Conservation (phyloP, 2,888 invertebrate species). For the Drosophila paucipuncta region DNA sequence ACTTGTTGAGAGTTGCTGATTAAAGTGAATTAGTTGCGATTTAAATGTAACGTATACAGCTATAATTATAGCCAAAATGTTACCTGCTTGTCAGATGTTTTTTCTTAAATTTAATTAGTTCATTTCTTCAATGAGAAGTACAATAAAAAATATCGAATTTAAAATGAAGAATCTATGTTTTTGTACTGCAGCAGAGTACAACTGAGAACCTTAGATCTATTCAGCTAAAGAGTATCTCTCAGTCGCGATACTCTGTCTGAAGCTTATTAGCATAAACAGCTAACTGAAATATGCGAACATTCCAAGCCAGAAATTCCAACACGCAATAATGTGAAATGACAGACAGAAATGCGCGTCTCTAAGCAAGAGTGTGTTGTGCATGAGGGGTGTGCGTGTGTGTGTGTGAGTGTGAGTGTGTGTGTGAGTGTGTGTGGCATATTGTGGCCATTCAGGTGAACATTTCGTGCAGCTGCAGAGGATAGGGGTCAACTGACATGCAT, state of each 20-base stretch:
- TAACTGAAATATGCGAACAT: slow-evolving; percentile 12
- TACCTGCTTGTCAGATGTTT: neutral
- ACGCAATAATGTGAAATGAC: slow-evolving; percentile 15
- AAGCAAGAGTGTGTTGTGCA: neutral
- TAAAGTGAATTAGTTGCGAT: neutral
- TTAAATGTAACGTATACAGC: neutral
- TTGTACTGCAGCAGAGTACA: neutral
- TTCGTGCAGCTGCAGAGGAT: neutral
- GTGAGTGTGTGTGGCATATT: neutral
- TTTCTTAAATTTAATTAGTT: neutral
- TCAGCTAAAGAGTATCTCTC: neutral
- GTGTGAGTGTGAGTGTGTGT: neutral
- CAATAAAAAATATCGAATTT: neutral
- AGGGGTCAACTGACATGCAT: neutral
- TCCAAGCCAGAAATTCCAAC: slow-evolving; percentile 12
- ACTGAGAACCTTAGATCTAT: neutral
- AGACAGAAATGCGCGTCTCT: neutral
- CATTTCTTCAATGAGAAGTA: neutral
- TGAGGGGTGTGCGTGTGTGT: neutral
- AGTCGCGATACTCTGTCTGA: neutral
- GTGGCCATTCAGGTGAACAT: neutral
- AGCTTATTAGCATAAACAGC: slow-evolving; percentile 45
- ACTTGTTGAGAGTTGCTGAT: neutral
- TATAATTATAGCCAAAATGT: neutral
- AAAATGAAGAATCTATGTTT: neutral